These are phyloP conservation scores for Chelmon rostratus DNA, from an alignment of 2,797 vertebrate species.

Conservation along the genomic window DNA sequence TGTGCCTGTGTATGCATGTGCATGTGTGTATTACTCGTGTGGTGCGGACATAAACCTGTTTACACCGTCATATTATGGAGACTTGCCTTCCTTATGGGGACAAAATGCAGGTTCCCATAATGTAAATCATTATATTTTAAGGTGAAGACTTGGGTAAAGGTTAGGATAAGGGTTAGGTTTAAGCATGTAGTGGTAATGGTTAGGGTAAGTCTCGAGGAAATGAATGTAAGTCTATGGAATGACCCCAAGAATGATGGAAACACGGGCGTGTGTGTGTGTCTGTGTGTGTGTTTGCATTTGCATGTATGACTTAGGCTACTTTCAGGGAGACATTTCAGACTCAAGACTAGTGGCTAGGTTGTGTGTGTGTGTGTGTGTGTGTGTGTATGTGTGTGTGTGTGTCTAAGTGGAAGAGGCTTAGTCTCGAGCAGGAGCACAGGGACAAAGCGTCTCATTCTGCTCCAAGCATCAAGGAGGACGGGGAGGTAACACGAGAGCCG, in stretches of 20 bases:
- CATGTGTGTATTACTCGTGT: neutral
- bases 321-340: too few relatives aligned
- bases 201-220: too few relatives aligned
- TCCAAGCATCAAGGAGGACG: conserved; percentile 63
- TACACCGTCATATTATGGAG: neutral
- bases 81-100: neutral
- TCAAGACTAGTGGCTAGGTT: neutral
- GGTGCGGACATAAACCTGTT: neutral
- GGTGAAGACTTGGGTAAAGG: neutral
- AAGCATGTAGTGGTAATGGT: too few relatives aligned
- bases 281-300: too few relatives aligned
- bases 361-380: neutral
- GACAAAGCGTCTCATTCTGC: conserved; percentile 84
- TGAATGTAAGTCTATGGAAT: too few relatives aligned
- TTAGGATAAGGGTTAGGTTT: neutral
- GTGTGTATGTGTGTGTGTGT: conserved; percentile 29
- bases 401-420: conserved; percentile 56
- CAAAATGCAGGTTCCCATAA: too few relatives aligned
- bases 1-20: too few relatives aligned
- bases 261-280: too few relatives aligned
- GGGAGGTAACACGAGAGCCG: conserved; percentile 79
- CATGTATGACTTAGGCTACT: too few relatives aligned
- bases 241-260: too few relatives aligned
- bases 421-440: conserved; percentile 57
- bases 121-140: neutral